A percentile compares a stretch with the other conserved stretches of the same genome.
Conservation (phyloP, 2,888 invertebrate genomes). For the Rosalia funebris region DNA sequence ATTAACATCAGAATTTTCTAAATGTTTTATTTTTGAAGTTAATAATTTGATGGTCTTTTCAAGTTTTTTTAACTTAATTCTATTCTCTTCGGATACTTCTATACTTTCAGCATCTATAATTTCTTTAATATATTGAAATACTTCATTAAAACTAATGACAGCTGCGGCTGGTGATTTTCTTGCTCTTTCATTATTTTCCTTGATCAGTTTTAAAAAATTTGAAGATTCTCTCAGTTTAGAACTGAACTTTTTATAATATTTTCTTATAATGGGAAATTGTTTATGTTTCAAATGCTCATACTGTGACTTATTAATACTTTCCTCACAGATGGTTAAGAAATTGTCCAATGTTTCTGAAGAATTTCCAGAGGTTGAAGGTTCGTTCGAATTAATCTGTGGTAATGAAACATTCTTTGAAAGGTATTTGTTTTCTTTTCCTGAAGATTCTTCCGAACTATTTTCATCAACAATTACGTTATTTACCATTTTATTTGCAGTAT, state of each 20-base stretch:
- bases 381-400: neutral
- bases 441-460: constrained; percentile 25
- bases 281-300: constrained; percentile 38
- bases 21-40: constrained; percentile 72
- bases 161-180: constrained; percentile 39
- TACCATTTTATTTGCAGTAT: constrained; percentile 8
- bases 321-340: constrained; percentile 38
- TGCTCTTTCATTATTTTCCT: constrained; percentile 34
- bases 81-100: constrained; percentile 40
- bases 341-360: constrained; percentile 19
- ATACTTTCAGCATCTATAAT: constrained; percentile 37
- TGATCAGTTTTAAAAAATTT: constrained; percentile 40
- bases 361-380: constrained; percentile 16
- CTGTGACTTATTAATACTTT: constrained; percentile 34
- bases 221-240: constrained; percentile 31
- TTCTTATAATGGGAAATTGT: constrained; percentile 40
- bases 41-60: constrained; percentile 72
- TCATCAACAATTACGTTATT: constrained; percentile 34
- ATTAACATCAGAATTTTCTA: constrained; percentile 77
- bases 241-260: constrained; percentile 42
- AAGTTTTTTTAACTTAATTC: constrained; percentile 47
- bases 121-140: constrained; percentile 45
- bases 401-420: constrained; percentile 26
- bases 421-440: constrained; percentile 31
- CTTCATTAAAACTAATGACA: constrained; percentile 48